Conservation (phyloP, 2,113 vertebrate species). For the Eudyptes chrysolophus region DNA sequence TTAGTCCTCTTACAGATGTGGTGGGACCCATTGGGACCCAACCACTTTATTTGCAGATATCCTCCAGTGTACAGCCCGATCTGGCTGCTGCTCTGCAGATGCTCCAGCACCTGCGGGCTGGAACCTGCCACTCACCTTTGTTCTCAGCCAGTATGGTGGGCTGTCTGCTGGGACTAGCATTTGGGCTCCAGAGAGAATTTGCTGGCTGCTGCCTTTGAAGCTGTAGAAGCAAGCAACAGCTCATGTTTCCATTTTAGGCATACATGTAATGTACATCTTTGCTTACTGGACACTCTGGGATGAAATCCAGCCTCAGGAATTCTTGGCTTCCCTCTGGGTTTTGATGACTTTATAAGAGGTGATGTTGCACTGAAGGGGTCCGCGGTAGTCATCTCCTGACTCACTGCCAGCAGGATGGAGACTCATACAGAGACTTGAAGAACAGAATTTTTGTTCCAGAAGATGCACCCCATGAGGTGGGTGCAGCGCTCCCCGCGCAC, state of each 20-base stretch:
- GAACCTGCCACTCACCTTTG: neutral
- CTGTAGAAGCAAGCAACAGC: conserved; percentile 8
- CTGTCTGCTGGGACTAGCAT: neutral
- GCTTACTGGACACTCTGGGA: conserved; percentile 29
- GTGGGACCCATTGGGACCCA: neutral
- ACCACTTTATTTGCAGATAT: neutral
- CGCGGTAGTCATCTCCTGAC: neutral
- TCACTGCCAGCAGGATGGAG: conserved; percentile 3
- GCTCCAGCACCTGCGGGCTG: neutral
- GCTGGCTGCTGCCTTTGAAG: conserved; percentile 38
- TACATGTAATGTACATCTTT: conserved; percentile 17
- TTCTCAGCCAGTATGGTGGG: neutral
- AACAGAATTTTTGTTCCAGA: neutral
- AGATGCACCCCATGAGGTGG: fast-evolving
- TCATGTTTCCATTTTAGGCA: conserved; percentile 33
- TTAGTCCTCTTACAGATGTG: conserved; percentile 9
- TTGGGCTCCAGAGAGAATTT: conserved; percentile 31
- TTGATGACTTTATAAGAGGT: conserved; percentile 36
- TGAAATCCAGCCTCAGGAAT: conserved; percentile 18
- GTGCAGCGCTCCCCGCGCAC: fast-evolving
- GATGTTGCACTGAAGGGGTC: neutral
- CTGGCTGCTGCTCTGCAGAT: conserved; percentile 10
- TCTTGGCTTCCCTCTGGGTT: conserved; percentile 43
- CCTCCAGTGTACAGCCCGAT: neutral
- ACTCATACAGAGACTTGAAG: neutral